Conservation (phyloP, 2,797 vertebrate genomes). For the Cyclopterus lumpus region DNA sequence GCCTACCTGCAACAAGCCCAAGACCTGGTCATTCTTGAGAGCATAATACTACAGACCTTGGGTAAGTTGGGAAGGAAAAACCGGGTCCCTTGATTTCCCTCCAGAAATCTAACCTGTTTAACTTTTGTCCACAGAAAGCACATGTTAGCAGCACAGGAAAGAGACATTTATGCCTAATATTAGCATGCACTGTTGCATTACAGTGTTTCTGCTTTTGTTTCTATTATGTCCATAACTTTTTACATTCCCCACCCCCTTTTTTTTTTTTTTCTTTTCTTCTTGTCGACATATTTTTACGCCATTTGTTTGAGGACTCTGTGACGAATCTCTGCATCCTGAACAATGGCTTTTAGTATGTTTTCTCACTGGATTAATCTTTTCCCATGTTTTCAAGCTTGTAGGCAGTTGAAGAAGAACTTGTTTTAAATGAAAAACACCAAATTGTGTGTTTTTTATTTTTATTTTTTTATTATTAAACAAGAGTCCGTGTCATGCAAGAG, state of each 20-base stretch:
- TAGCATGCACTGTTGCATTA: constrained; percentile 22
- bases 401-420: constrained; percentile 3
- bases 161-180: constrained; percentile 14
- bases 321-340: neutral
- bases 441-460: constrained; percentile 3
- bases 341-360: neutral
- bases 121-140: constrained; percentile 73
- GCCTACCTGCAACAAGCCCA: constrained; percentile 98
- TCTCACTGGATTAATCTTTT: neutral
- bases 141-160: constrained; percentile 47
- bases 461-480: neutral
- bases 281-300: constrained; percentile 21
- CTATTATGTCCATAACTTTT: constrained; percentile 40
- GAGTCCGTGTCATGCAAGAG: neutral
- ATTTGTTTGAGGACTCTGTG: constrained; percentile 22
- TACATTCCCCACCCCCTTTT: constrained; percentile 13
- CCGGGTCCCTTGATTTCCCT: constrained; percentile 76
- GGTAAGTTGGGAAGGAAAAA: constrained; percentile 90
- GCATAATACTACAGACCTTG: constrained; percentile 98
- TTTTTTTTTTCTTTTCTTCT: neutral
- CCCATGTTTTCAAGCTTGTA: neutral
- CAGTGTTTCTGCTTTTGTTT: constrained; percentile 25
- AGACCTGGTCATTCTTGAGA: constrained; percentile 99
- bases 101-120: constrained; percentile 74
- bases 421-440: neutral